Percentiles rank a stretch among this genome's conserved stretches.
These are phyloP conservation scores for Pollicipes pollicipes DNA, from an alignment of 1,140 invertebrate species.

Conservation along the genomic window DNA sequence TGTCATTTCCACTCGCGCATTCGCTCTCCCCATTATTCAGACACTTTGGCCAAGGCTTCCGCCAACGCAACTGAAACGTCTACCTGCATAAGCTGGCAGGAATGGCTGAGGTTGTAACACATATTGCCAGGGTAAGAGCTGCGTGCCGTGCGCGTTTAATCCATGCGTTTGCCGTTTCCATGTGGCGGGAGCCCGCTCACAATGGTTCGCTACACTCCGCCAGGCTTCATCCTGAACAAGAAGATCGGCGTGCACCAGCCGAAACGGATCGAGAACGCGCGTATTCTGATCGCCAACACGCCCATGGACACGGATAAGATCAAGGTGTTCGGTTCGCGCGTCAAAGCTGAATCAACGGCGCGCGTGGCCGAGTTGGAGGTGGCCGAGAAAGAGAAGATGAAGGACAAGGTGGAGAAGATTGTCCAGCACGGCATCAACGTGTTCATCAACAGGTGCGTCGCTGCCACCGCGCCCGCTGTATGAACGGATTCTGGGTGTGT, in stretches of 20 bases:
- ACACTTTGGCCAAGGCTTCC: no score
- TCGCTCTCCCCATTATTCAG: no score
- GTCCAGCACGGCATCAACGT: constrained; percentile 91
- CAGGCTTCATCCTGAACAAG: constrained; percentile 89
- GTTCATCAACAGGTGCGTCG: constrained; percentile 86
- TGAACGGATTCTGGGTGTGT: no score
- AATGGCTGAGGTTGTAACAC: not conserved
- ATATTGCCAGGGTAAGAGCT: not conserved
- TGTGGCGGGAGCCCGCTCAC: no score
- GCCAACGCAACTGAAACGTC: no score
- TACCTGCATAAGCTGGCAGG: not conserved
- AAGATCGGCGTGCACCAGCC: constrained; percentile 83
- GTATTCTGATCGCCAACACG: constrained; percentile 98
- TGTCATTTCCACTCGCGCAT: no score
- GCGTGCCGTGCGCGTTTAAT: not conserved
- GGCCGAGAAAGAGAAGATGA: constrained; percentile 99
- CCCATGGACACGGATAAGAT: constrained; percentile 99
- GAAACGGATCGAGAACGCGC: constrained; percentile 74
- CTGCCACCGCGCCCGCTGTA: no score
- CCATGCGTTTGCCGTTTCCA: no score
- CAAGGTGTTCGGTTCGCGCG: constrained; percentile 95
- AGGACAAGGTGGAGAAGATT: constrained; percentile 96
- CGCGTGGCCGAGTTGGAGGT: constrained; percentile 95
- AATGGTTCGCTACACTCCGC: no score
- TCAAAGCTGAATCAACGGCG: constrained; percentile 91